Evolutionary conservation across 2,113 vertebrate species (phyloP).

Genomic region (Paracyprichromis sp.): DNA sequence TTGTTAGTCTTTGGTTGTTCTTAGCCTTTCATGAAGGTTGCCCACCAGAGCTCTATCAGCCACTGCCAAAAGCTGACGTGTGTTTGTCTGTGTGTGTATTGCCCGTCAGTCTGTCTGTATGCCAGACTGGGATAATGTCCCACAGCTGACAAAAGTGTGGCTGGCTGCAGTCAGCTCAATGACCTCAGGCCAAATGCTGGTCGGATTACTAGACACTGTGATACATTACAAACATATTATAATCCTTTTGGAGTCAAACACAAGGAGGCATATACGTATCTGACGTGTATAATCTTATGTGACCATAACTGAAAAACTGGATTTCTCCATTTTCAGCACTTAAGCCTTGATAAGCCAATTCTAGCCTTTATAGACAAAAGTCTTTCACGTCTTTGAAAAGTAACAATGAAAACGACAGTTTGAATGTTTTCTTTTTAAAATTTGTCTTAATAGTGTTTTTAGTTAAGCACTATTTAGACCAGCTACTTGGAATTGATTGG

Average conservation of each 20-base stretch:
- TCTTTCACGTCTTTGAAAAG: neutral
- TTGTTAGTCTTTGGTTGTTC: neutral
- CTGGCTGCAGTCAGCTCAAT: neutral
- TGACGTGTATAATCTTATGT: rapidly evolving
- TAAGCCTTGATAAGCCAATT: neutral
- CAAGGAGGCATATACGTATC: neutral
- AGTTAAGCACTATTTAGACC: neutral
- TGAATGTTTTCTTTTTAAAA: neutral
- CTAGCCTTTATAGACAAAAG: neutral
- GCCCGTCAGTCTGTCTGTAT: neutral
- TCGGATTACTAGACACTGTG: neutral
- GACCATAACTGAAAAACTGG: neutral
- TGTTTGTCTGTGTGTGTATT: neutral
- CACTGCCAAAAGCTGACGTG: neutral
- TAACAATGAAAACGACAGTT: neutral
- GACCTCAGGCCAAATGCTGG: neutral
- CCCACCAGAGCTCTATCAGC: neutral
- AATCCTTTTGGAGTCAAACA: neutral
- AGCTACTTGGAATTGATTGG: neutral
- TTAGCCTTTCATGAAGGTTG: neutral
- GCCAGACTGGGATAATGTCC: neutral
- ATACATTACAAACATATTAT: neutral
- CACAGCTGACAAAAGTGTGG: neutral
- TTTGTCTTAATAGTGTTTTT: neutral
- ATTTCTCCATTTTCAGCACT: neutral